Percentiles rank a stretch among this genome's conserved stretches.
Conservation (phyloP, 2,113 vertebrate genomes). For the Micronisus gabar region DNA sequence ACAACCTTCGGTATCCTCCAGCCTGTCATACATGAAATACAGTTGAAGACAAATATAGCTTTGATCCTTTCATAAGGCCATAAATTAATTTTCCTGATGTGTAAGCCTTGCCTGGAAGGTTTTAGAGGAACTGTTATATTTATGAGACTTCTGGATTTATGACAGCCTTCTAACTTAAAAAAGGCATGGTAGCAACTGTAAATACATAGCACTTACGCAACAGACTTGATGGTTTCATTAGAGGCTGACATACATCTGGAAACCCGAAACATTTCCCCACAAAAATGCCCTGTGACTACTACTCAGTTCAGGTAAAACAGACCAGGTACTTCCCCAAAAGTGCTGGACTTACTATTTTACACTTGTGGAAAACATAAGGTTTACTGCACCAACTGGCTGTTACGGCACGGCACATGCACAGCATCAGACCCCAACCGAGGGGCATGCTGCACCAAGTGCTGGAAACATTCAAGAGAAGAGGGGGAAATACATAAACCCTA, state of each 20-base stretch:
- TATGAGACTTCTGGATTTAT: not conserved
- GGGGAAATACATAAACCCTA: not conserved
- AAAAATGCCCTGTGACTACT: fast-evolving
- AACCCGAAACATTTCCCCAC: too few species aligned
- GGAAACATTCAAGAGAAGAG: fast-evolving
- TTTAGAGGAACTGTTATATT: not conserved
- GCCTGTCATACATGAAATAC: not conserved
- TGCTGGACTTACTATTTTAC: too few species aligned
- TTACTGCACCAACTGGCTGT: not conserved
- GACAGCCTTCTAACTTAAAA: not conserved
- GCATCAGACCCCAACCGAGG: fast-evolving
- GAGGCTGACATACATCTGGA: not conserved
- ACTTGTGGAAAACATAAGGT: not conserved
- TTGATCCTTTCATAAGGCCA: not conserved
- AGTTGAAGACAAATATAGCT: not conserved
- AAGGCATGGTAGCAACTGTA: not conserved
- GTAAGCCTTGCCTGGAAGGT: not conserved
- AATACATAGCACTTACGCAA: not conserved
- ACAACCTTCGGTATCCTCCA: not conserved
- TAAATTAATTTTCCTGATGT: not conserved
- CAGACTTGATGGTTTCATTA: not conserved
- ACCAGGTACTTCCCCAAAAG: not conserved
- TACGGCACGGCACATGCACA: fast-evolving
- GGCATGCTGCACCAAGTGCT: fast-evolving
- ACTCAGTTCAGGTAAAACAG: fast-evolving